Conservation (phyloP, 2,113 vertebrate genomes). For the Morone saxatilis region DNA sequence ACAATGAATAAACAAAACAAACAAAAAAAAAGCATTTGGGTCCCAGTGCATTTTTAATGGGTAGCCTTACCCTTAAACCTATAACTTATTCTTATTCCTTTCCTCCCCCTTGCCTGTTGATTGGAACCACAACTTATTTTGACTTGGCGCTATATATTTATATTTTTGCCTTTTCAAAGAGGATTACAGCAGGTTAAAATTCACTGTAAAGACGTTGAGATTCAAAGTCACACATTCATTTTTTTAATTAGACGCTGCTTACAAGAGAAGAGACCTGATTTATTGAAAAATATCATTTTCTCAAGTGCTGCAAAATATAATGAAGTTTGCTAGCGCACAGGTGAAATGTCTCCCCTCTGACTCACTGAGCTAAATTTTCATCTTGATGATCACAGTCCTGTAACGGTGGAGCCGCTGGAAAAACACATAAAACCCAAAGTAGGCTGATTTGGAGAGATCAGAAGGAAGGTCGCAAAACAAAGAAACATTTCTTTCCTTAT, state of each 20-base stretch:
- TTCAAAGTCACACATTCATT: conserved; percentile 28
- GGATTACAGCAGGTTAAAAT: conserved; percentile 26
- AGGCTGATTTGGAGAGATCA: conserved; percentile 19
- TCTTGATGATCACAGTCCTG: conserved; percentile 34
- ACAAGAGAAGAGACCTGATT: conserved; percentile 19
- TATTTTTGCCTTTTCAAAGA: conserved; percentile 11
- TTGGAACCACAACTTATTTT: neutral
- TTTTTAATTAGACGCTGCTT: conserved; percentile 42
- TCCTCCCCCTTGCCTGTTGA: neutral
- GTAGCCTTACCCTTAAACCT: neutral
- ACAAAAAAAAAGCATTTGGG: neutral
- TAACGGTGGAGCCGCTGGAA: neutral
- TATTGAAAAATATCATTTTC: conserved; percentile 47
- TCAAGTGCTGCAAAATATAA: conserved; percentile 50
- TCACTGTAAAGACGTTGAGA: neutral
- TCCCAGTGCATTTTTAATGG: neutral
- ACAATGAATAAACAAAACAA: neutral
- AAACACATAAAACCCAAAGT: conserved; percentile 45
- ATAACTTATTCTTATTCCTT: neutral
- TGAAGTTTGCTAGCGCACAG: conserved; percentile 17
- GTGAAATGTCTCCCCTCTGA: conserved; percentile 59
- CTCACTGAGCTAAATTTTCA: conserved; percentile 50
- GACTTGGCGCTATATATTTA: neutral
- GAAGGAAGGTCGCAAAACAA: conserved; percentile 46
- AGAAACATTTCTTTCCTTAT: conserved; percentile 12